phyloP scores from a whole-genome alignment of 1,140 invertebrate species.

The Aphelinus atriplicis region DNA sequence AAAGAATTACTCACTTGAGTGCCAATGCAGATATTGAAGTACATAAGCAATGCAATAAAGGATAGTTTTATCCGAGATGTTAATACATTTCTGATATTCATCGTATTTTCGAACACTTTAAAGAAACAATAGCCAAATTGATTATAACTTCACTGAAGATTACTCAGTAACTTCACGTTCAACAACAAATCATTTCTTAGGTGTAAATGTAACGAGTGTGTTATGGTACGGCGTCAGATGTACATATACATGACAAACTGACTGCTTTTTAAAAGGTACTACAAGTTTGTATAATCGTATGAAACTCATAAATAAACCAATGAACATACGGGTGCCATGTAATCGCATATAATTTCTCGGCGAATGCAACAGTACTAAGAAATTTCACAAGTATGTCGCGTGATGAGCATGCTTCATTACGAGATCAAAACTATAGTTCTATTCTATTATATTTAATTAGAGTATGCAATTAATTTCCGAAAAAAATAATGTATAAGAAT shows the following conservation, averaged over 20 bases:
- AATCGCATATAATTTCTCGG: conserved; percentile 9
- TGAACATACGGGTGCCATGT: conserved; percentile 30
- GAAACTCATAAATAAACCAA: conserved; percentile 33
- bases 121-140: background rate
- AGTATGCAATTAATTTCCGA: no score
- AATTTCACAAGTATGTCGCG: conserved; percentile 21
- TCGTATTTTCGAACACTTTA: conserved; percentile 1
- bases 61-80: background rate
- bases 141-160: no score
- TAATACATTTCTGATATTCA: background rate
- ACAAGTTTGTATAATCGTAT: background rate
- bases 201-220: no score
- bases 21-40: background rate
- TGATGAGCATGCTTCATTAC: background rate
- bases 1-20: conserved; percentile 6
- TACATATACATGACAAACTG: conserved; percentile 14
- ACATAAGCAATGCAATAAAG: background rate
- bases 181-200: no score
- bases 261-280: conserved; percentile 22
- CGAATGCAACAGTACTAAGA: conserved; percentile 2
- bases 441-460: no score
- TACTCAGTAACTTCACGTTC: no score
- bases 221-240: background rate
- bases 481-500: no score
- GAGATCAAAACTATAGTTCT: no score